Percentiles rank a stretch among this genome's conserved stretches.
Conservation (phyloP, 2,797 vertebrate genomes). For the Gymnoscopelus braueri region DNA sequence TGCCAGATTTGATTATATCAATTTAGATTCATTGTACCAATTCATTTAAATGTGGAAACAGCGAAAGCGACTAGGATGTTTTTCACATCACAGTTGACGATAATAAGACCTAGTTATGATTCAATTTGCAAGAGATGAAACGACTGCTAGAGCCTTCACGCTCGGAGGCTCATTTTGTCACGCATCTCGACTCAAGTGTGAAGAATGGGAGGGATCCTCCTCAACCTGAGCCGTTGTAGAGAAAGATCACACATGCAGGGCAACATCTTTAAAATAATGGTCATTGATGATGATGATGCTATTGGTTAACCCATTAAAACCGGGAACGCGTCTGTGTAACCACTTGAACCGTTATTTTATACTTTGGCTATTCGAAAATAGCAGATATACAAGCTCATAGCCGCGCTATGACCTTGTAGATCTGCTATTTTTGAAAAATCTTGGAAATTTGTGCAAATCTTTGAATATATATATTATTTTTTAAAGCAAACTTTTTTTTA, state of each 20-base stretch:
- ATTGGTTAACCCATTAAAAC: too few species aligned
- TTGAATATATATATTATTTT: too few species aligned
- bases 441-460: too few species aligned
- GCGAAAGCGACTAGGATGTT: not conserved
- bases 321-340: too few species aligned
- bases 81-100: slow-evolving; percentile 25
- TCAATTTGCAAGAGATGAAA: slow-evolving; percentile 52
- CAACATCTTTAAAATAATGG: too few species aligned
- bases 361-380: too few species aligned
- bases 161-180: slow-evolving; percentile 31
- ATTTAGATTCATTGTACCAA: slow-evolving; percentile 36
- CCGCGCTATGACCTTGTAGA: too few species aligned
- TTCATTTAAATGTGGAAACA: slow-evolving; percentile 28
- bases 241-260: slow-evolving; percentile 15
- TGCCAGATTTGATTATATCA: slow-evolving; percentile 33
- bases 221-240: slow-evolving; percentile 19
- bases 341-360: too few species aligned
- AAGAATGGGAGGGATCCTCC: slow-evolving; percentile 10
- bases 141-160: slow-evolving; percentile 30
- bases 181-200: slow-evolving; percentile 26
- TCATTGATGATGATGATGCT: too few species aligned
- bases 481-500: too few species aligned
- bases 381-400: too few species aligned
- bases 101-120: slow-evolving; percentile 41
- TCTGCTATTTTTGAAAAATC: too few species aligned